phyloP scores from a whole-genome alignment of 2,113 vertebrate genomes.

The Trichechus manatus region DNA sequence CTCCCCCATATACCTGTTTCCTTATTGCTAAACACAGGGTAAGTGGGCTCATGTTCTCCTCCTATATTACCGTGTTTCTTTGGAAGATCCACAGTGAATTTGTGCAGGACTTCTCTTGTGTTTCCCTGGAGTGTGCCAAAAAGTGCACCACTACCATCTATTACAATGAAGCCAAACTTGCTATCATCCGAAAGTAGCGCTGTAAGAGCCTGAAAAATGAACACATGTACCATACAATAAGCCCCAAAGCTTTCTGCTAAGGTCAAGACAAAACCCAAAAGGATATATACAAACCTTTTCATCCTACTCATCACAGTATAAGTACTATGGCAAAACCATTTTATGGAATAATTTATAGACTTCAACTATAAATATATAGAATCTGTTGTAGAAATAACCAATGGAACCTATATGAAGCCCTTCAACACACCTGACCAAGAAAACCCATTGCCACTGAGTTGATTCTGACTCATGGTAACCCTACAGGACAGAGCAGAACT shows the following conservation, averaged over 20 bases:
- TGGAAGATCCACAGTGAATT: conserved; percentile 99
- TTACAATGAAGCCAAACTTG: conserved; percentile 99
- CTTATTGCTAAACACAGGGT: conserved; percentile 34
- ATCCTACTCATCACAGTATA: background rate
- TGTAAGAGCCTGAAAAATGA: conserved; percentile 94
- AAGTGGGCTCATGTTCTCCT: conserved; percentile 9
- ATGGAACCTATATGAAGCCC: background rate
- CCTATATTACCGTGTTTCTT: conserved; percentile 96
- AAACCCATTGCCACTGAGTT: no score
- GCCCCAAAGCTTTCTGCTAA: conserved; percentile 32
- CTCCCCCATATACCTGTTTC: background rate
- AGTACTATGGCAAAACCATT: background rate
- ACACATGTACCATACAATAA: conserved; percentile 36
- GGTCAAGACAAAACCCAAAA: conserved; percentile 36
- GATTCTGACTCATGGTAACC: no score
- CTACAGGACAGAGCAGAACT: no score
- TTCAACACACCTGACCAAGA: conserved; percentile 17
- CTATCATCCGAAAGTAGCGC: conserved; percentile 99
- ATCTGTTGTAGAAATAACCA: background rate
- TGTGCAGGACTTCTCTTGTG: conserved; percentile 99
- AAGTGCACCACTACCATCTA: conserved; percentile 99
- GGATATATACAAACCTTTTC: background rate
- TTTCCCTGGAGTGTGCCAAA: conserved; percentile 99
- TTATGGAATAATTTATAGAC: background rate
- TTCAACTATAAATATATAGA: conserved; percentile 23